Base-by-base conservation (phyloP, 2,888 invertebrate species). In the Sturmia bella region DNA sequence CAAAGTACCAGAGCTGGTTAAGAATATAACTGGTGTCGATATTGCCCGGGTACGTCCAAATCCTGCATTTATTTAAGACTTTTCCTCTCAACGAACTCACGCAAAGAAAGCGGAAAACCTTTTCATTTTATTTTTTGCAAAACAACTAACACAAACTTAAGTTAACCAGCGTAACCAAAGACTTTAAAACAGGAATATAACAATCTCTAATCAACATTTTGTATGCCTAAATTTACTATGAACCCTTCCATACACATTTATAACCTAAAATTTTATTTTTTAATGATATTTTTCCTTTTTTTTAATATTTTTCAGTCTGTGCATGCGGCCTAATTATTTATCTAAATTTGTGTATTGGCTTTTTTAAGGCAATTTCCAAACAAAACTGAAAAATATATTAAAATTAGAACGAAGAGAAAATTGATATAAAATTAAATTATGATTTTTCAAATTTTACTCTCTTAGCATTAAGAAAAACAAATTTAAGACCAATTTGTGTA, bases 11-110 rank as follows among this genome's bases (percentile, higher is more conserved):
- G 95, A 95, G 86, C 94, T 98, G 86, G 98, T 99, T 50, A 96
- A 97, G 90, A 94, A 93, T 57, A 93, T 99, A 89, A 99, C 99
- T 80, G 99, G 99, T 43, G 97, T 99, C 79, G 98, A 98, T 90
- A 96, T 99, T 89, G 92, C 95, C 86, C 95, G 96, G 94, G 96
- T 96, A 93, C 90, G 91, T 91, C 88, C 89, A 69, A 91, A 91
- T 87, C 90, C 91, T 80, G 91, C 91, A 86, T 91, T 90, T 86
- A 91, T 91, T 85, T 91, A 91, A 89, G 84, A 61, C 32, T 66
- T 57, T 61, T 68, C n/a, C n/a, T 59, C 41, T 72, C 45, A n/a
- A 39, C 41, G 19, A 59, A 54, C 45, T 3, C 63, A 27, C 57
- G 39, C 3, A 64, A 39, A 15, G 24, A 39, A 56, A 48, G 73